Conservation (phyloP, 1,140 invertebrate species). For the Antheraea pernyi region DNA sequence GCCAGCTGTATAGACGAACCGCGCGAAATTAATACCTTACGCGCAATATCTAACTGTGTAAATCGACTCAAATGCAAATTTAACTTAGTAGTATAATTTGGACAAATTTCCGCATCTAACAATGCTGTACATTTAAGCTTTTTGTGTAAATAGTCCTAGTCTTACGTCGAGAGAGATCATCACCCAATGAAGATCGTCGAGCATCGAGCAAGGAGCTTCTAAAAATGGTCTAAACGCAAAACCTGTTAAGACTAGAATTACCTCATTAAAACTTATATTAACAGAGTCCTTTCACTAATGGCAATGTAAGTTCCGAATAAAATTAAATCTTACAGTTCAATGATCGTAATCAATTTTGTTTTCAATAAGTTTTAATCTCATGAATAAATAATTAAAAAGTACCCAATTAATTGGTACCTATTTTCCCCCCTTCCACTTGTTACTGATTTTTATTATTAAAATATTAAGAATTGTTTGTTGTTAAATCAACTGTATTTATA, state of each 20-base stretch:
- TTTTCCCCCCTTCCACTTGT: not conserved
- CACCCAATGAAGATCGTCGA: slow-evolving; percentile 34
- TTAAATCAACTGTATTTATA: too few relatives aligned
- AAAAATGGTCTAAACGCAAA: slow-evolving; percentile 8
- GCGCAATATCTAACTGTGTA: slow-evolving; percentile 43
- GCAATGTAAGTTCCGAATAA: not conserved
- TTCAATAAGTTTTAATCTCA: not conserved
- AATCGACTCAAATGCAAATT: slow-evolving; percentile 52
- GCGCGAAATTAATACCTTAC: slow-evolving; percentile 32
- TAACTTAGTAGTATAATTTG: slow-evolving; percentile 66
- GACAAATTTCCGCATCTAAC: slow-evolving; percentile 75
- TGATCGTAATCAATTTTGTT: not conserved
- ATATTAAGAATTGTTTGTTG: not conserved
- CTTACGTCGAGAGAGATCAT: slow-evolving; percentile 37
- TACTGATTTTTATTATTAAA: not conserved
- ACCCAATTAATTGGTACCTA: not conserved
- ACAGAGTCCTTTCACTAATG: not conserved
- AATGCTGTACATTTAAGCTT: slow-evolving; percentile 76
- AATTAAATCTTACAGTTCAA: not conserved
- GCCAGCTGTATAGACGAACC: slow-evolving; percentile 6
- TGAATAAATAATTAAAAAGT: not conserved
- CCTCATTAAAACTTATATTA: slow-evolving; percentile 4
- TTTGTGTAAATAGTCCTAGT: slow-evolving; percentile 74
- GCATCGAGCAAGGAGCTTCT: slow-evolving; percentile 38
- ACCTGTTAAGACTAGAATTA: slow-evolving; percentile 10